Evolutionary conservation across 1,140 invertebrate species (phyloP).

Genomic region (Trichonephila inaurata): DNA sequence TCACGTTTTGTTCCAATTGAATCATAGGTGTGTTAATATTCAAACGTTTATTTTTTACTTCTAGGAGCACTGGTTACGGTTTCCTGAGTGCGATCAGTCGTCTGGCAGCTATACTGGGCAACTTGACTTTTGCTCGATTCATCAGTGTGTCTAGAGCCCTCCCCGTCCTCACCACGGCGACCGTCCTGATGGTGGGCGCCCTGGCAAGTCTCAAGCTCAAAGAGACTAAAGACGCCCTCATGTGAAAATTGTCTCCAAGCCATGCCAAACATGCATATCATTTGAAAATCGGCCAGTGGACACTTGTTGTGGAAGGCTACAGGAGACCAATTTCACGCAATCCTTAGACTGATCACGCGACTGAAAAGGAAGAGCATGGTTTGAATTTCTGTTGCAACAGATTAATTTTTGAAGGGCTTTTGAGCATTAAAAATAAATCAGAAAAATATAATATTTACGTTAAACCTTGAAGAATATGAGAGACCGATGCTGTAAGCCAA

Average conservation of each 20-base stretch:
- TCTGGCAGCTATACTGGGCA: slow-evolving; percentile 82
- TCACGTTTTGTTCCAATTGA: no score
- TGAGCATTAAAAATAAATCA: background rate
- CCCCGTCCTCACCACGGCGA: slow-evolving; percentile 82
- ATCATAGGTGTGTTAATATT: no score
- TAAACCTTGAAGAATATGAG: background rate
- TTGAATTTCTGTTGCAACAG: no score
- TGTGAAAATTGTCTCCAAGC: slow-evolving; percentile 65
- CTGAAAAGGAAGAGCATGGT: no score
- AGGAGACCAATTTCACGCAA: background rate
- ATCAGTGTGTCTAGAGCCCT: slow-evolving; percentile 81
- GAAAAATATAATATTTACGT: no score
- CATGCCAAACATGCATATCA: background rate
- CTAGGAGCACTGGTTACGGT: slow-evolving; percentile 82
- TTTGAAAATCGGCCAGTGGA: background rate
- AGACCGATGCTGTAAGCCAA: no score
- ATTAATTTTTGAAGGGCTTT: no score
- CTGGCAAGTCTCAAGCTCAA: slow-evolving; percentile 81
- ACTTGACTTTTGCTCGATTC: slow-evolving; percentile 81
- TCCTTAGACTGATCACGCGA: background rate
- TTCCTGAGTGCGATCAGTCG: slow-evolving; percentile 81
- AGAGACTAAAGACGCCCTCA: slow-evolving; percentile 80
- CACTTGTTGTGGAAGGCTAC: background rate
- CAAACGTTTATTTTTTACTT: slow-evolving; percentile 67
- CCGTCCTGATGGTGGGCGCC: slow-evolving; percentile 81